Evolutionary conservation across 2,888 invertebrate genomes (phyloP), one percentile per base, ranked within the genome.

Genomic region (Biston stratarius): DNA sequence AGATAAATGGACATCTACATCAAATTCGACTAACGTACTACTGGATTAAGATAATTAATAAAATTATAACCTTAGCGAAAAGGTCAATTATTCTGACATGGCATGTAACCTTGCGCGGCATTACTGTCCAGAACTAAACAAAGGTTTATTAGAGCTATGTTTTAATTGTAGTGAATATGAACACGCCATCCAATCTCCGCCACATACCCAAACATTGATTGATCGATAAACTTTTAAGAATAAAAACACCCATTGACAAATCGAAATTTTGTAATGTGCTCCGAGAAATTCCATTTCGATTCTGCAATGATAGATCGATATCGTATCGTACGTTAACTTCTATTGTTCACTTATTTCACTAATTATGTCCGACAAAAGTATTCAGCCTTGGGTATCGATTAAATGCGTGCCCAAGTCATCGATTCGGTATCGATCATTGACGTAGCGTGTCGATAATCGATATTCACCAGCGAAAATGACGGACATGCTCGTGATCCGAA

Each of bases 401-500:
- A 78, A 75, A 79, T 75, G 80, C 81, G 79, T 81, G 81, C 80
- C 73, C 76, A 72, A 78, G 80, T 77, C 77, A 81, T 83, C 83
- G 83, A 83, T 83, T 78, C 74, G 73, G 75, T 80, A 82, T 82
- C 82, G 81, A 86, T 87, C 83, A 83, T 83, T 84, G 84, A 83
- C 83, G 79, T 78, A 75, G 78, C 81, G 78, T 86, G 82, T 77
- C 79, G 76, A 84, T 86, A 84, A 82, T 86, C 87, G 84, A 85
- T 83, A 83, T 63, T 68, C 77, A 82, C 80, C 79, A 76, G 80
- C 74, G 76, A 79, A 81, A 85, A 84, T 83, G 84, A 85, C 84
- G 83, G 86, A 85, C 86, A 79, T 78, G 77, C 76, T 91, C 93
- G 93, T 92, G 92, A 86, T 82, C 58, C 64, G 79, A 82, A 83